These are phyloP conservation scores for Eulacestoma nigropectus DNA, from an alignment of 2,113 vertebrate species.

Conservation along the genomic window DNA sequence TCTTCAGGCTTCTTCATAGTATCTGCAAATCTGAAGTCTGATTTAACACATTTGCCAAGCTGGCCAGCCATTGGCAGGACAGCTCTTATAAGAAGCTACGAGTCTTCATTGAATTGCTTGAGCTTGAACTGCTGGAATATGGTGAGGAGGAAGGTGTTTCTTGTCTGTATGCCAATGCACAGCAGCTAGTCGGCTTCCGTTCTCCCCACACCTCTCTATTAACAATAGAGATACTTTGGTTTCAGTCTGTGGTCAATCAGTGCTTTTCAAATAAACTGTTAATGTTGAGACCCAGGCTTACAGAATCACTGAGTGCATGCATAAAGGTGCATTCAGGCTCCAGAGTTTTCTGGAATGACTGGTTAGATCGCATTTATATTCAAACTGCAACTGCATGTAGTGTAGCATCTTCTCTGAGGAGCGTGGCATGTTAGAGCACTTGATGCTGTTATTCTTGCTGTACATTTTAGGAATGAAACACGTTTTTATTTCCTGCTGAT, in stretches of 20 bases:
- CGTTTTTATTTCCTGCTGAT: not conserved
- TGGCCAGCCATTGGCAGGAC: not conserved
- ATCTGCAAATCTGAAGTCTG: not conserved
- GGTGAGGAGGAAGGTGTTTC: not conserved
- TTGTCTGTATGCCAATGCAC: not conserved
- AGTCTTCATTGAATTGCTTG: not conserved
- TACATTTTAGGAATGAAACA: not conserved
- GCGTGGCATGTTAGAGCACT: not conserved
- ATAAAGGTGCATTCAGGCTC: not conserved
- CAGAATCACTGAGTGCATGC: not conserved
- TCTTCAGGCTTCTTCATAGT: not conserved
- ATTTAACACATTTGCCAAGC: not conserved
- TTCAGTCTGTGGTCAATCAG: not conserved
- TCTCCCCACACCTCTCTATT: not conserved
- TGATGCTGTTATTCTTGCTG: not conserved
- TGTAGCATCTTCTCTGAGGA: not conserved
- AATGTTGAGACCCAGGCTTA: not conserved
- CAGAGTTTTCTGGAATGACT: not conserved
- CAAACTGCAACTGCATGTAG: not conserved
- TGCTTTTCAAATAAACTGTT: not conserved
- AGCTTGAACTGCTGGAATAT: not conserved
- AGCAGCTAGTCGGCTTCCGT: not conserved
- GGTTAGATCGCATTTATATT: not conserved
- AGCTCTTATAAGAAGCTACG: not conserved
- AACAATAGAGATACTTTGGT: not conserved